Evolutionary conservation across 2,113 vertebrate genomes (phyloP), one percentile per base, ranked within the genome.

Genomic region (Phaethon lepturus): DNA sequence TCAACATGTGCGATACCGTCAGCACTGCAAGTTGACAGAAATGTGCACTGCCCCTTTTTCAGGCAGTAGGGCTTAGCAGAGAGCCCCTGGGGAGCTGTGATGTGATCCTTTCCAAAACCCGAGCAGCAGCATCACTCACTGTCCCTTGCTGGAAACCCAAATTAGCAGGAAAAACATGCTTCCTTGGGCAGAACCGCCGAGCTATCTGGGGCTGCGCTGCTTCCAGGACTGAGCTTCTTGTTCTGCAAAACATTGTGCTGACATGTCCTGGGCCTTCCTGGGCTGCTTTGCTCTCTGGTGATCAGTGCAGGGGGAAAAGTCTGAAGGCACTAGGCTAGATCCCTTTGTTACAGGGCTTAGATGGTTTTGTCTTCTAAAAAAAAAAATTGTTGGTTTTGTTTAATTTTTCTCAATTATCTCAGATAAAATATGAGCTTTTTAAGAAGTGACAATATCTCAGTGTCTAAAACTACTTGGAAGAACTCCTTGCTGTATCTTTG

Each of bases 1-100:
- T 86, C 9, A 42, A 64, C 9, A 24, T 0, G 0, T 42, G 9
- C 0, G 4, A 5, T 35, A 68, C 26, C 17, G 17, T 68, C 28
- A 64, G 24, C 11, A 19, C 6, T 1, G 16, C 25, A n/a, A 23
- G 14, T 17, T 76, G 23, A 63, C 42, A 60, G 60, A 56, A 26
- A 50, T 45, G 16, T 14, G 18, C 31, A 33, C 11, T 25, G 11
- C 6, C 9, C 20, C 8, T 33, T 69, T 42, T n/a, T 11, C 56
- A 71, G 42, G 13, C 11, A 10, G 29, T 10, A 8, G 35, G 14
- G 9, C 49, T 85, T 0, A 0, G 26, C 22, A 71, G 16, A 20
- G 17, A 71, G 11, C 13, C 16, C n/a, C n/a, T 1, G 4, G 13
- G n/a, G 20, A 63, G 24, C 22, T 91, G 49, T 42, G 40, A 77